Evolutionary conservation across 2,113 vertebrate genomes (phyloP), one percentile per base, ranked within the genome.

Genomic region (Hystrix cristata): DNA sequence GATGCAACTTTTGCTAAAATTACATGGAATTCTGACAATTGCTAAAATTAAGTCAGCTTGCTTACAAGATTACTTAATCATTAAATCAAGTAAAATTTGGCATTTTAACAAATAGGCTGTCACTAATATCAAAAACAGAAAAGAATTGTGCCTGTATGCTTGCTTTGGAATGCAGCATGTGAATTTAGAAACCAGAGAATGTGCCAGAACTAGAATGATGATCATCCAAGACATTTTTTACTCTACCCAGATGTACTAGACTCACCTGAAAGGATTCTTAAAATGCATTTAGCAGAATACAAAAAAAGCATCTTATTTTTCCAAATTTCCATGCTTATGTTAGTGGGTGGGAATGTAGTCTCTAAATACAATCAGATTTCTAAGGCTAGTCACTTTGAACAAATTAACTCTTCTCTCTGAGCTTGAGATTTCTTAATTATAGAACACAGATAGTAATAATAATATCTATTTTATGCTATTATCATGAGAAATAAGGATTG

Each of bases 31-130:
- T 88, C 34, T 94, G 65, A 81, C 43, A 59, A 60, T 87, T 88
- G 69, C 83, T 92, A 67, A 96, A 93, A 90, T 88, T 72, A 91
- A 93, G 15, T 85, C 59, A 65, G 72, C 38, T 92, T 92, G 78
- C 38, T 60, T 88, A 76, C 27, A 29, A 87, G 15, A 78, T 94
- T 60, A 86, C 65, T 59, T 78, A 64, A 87, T 92, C 78, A 51
- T n/a, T 81, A 78, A 95, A 74, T 96, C 76, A 60, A 85, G 69
- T 23, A 83, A 34, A 7, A 51, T 53, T 95, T 97, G 90, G 12
- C 67, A 83, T 72, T 83, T 98, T 96, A 82, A 92, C 14, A 2
- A 96, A 78, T 43, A 51, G 11, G 38, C 51, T 88, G 31, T 83
- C 59, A 91, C 6, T 46, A 82, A 71, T 8, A 21, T 88, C 48